Evolutionary conservation across 2,888 invertebrate genomes (phyloP).

Genomic region (Busseola fusca): DNA sequence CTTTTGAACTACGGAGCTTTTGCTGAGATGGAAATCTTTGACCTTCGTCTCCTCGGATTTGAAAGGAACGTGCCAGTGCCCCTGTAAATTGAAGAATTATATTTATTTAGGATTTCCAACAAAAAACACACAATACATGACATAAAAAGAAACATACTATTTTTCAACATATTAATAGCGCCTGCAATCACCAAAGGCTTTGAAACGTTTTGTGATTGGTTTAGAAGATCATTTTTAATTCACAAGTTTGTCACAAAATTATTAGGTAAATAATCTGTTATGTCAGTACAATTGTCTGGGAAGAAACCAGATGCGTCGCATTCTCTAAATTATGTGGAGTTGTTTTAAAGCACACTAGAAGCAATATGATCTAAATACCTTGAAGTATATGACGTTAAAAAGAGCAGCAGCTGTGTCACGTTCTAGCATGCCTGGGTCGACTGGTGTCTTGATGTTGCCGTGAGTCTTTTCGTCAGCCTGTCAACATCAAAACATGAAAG

Average conservation of each 20-base stretch:
- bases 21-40: conserved; percentile 69
- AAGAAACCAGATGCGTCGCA: not conserved
- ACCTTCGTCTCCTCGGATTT: conserved; percentile 67
- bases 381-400: no score
- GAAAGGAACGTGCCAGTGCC: conserved; percentile 76
- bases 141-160: no score
- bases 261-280: not conserved
- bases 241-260: no score
- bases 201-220: not conserved
- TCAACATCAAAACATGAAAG: no score
- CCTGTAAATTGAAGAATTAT: conserved; percentile 59
- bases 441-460: no score
- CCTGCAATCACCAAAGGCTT: not conserved
- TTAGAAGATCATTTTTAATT: not conserved
- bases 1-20: conserved; percentile 66
- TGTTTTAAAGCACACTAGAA: not conserved
- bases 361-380: not conserved
- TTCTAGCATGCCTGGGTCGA: no score
- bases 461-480: no score
- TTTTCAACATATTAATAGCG: no score
- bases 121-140: not conserved
- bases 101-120: not conserved
- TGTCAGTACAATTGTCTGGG: not conserved
- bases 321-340: not conserved
- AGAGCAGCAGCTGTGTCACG: no score